phyloP scores from a whole-genome alignment of 2,888 invertebrate species.

The Tethea ocularis region DNA sequence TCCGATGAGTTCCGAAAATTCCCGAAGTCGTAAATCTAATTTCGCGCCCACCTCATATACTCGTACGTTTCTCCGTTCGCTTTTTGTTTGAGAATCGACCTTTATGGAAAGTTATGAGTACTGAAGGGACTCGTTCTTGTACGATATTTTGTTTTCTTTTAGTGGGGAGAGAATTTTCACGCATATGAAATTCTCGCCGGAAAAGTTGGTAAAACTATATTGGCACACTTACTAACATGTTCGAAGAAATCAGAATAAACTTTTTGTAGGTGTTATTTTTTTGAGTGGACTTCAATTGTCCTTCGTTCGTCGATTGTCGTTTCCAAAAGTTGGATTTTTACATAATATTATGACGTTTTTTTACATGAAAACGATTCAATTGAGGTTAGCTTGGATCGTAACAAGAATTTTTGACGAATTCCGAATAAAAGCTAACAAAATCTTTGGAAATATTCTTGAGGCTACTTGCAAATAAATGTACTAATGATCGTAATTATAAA shows the following conservation, averaged over 20 bases:
- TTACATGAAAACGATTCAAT: no score
- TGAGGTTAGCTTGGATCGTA: no score
- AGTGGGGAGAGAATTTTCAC: conserved; percentile 6
- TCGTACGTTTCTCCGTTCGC: conserved; percentile 19
- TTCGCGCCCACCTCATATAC: conserved; percentile 57
- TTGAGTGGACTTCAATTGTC: no score
- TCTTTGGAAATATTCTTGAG: no score
- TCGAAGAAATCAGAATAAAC: background rate
- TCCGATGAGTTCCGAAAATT: conserved; percentile 76
- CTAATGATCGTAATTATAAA: no score
- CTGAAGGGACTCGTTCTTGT: conserved; percentile 29
- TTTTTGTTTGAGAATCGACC: conserved; percentile 55
- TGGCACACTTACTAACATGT: background rate
- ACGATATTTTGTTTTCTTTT: conserved; percentile 19
- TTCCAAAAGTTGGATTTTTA: background rate
- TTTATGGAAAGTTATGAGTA: conserved; percentile 50
- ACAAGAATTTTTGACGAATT: no score
- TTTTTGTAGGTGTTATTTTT: background rate
- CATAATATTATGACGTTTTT: no score
- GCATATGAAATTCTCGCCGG: conserved; percentile 8
- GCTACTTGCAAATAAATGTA: no score
- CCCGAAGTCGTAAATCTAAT: conserved; percentile 80
- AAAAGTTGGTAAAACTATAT: conserved; percentile 5
- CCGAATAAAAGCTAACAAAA: no score
- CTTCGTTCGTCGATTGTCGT: background rate